These are phyloP conservation scores for Myripristis murdjan DNA, from an alignment of 2,797 vertebrate genomes.

Conservation along the genomic window DNA sequence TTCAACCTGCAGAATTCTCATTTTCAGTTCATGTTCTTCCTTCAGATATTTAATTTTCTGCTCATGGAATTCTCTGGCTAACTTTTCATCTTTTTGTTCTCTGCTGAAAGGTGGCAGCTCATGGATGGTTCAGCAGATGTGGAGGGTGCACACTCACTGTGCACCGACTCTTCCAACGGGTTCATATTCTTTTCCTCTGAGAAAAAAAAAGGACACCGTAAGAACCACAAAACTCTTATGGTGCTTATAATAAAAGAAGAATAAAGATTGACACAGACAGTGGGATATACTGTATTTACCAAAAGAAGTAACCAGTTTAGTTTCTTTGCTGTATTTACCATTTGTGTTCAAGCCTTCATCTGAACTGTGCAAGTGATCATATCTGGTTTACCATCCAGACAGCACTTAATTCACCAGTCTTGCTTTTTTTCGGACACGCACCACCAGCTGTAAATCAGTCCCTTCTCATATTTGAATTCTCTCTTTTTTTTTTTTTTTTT, in stretches of 20 bases:
- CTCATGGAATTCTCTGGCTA: too few relatives aligned
- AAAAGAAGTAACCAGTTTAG: conserved; percentile 9
- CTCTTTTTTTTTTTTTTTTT: too few relatives aligned
- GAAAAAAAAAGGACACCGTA: conserved; percentile 18
- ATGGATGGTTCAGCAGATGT: conserved; percentile 25
- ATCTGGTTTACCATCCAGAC: conserved; percentile 27
- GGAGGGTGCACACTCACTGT: conserved; percentile 25
- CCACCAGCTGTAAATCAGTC: conserved; percentile 25
- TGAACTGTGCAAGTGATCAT: too few relatives aligned
- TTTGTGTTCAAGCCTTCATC: too few relatives aligned
- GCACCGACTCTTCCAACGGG: conserved; percentile 28
- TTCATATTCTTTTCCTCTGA: conserved; percentile 27
- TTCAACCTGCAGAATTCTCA: conserved; percentile 15
- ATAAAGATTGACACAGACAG: conserved; percentile 13
- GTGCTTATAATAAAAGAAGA: conserved; percentile 23
- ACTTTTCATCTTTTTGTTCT: too few relatives aligned
- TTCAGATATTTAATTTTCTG: conserved; percentile 18
- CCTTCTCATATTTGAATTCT: conserved; percentile 23
- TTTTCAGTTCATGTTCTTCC: conserved; percentile 13
- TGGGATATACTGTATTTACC: conserved; percentile 11
- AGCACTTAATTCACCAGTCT: conserved; percentile 15
- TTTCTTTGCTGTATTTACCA: conserved; percentile 17
- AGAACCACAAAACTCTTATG: conserved; percentile 9
- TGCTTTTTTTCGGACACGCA: conserved; percentile 27
- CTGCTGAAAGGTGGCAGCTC: conserved; percentile 26